These are phyloP conservation scores for Myotis myotis DNA, from an alignment of 2,797 vertebrate genomes.

Conservation along the genomic window DNA sequence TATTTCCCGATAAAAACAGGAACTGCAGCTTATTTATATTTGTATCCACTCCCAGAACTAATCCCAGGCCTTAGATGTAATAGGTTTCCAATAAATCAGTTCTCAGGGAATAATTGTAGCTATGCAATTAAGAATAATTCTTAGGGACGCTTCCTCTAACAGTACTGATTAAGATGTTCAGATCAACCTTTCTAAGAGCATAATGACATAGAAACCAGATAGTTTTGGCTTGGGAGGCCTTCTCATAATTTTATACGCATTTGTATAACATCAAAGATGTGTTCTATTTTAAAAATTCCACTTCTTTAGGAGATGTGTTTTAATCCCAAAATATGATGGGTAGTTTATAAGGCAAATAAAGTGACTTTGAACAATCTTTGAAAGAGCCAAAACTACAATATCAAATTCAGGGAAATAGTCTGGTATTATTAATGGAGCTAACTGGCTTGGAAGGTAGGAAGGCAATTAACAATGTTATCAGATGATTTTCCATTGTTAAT, in stretches of 20 bases:
- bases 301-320: conserved; percentile 8
- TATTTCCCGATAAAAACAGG: conserved; percentile 51
- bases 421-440: neutral
- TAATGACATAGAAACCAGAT: conserved; percentile 65
- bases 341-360: neutral
- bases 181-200: conserved; percentile 60
- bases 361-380: neutral
- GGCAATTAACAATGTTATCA: conserved; percentile 9
- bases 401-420: neutral
- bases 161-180: conserved; percentile 47
- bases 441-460: conserved; percentile 11
- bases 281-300: conserved; percentile 34
- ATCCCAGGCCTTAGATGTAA: conserved; percentile 10
- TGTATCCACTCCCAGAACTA: conserved; percentile 30
- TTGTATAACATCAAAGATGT: conserved; percentile 21
- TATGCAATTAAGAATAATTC: conserved; percentile 66
- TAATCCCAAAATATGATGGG: neutral
- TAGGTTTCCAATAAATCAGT: conserved; percentile 56
- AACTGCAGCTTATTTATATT: conserved; percentile 57
- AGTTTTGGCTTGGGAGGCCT: conserved; percentile 37
- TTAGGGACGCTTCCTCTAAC: conserved; percentile 47
- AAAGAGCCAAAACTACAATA: conserved; percentile 23
- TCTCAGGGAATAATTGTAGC: conserved; percentile 54
- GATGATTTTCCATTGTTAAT: neutral
- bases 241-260: conserved; percentile 49